These are phyloP conservation scores for Melanotaenia parkinsoni DNA, from an alignment of 2,797 vertebrate genomes.

Conservation along the genomic window DNA sequence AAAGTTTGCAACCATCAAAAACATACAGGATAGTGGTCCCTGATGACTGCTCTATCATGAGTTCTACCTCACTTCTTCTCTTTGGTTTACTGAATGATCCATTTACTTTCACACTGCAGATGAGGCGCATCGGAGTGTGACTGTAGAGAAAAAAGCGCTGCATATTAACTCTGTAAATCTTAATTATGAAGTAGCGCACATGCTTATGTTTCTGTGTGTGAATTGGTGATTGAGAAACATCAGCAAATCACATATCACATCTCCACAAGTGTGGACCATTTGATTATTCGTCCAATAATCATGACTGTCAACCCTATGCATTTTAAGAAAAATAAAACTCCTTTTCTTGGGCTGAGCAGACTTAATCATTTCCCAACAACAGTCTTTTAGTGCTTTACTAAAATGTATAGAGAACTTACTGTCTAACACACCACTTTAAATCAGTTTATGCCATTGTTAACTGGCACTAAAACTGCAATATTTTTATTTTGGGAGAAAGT, in stretches of 20 bases:
- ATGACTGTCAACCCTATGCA: neutral
- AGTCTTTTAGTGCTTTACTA: constrained; percentile 37
- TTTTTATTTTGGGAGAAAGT: neutral
- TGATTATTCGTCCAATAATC: no score
- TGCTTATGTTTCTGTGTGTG: neutral
- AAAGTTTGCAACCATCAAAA: no score
- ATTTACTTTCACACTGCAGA: neutral
- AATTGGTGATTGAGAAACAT: constrained; percentile 11
- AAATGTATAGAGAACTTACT: constrained; percentile 28
- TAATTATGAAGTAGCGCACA: neutral
- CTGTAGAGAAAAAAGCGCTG: neutral
- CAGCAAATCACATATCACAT: no score
- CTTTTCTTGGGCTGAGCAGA: constrained; percentile 59
- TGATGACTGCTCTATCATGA: no score
- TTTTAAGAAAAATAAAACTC: constrained; percentile 45
- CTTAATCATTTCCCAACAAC: constrained; percentile 64
- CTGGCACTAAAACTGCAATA: neutral
- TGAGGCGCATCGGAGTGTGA: neutral
- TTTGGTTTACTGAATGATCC: neutral
- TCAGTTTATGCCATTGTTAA: neutral
- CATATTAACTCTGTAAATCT: neutral
- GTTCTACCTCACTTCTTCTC: no score
- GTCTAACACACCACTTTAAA: neutral
- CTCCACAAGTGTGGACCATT: no score
- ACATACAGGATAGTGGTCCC: no score